Evolutionary conservation across 1,140 invertebrate species (phyloP), one percentile per base, ranked within the genome.

Genomic region (Drosophila sucinea): DNA sequence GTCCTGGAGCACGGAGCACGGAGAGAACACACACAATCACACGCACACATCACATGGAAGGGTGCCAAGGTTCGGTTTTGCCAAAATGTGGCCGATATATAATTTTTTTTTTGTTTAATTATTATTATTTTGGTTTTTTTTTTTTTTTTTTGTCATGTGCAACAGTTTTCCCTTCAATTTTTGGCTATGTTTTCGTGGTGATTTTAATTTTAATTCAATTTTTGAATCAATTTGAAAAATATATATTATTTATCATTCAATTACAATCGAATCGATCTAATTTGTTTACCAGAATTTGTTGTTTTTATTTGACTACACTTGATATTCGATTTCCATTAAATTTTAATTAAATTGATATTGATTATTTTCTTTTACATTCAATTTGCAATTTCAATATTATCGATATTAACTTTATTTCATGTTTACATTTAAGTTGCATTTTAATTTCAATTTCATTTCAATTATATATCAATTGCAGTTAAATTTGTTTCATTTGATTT

Each of bases 151-250:
- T 38, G 35, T 38, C 6, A 51, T 23, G 6, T 54, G 60, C 68
- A 64, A 73, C 69, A 63, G 70, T 62, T 35, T 58, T 35, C 35
- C 32, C 56, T 17, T 17, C 32, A 58, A 4, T 58, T 56, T 55
- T 56, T 33, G 30, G 17, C 7, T 23, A 58, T 58, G 32, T 58
- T 73, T 71, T 51, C 17, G 27, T 5, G 57, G 25, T 23, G 25
- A 30, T 47, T 70, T 56, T 17, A 62, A 61, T 70, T 47, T 4
- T 2, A 62, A 55, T 35, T 35, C 10, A 35, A 58, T 58, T 58
- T 58, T 58, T 35, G 6, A 35, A 23, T 58, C 56, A 58, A 25
- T 58, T 58, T 38, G 4, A 25, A 10, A 51, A 51, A 38, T 17
- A 38, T 51, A 51, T 51, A 27, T 27, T 27, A 51, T 51, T 51